phyloP scores from a whole-genome alignment of 2,888 invertebrate genomes.

The Apodemia hepburni region DNA sequence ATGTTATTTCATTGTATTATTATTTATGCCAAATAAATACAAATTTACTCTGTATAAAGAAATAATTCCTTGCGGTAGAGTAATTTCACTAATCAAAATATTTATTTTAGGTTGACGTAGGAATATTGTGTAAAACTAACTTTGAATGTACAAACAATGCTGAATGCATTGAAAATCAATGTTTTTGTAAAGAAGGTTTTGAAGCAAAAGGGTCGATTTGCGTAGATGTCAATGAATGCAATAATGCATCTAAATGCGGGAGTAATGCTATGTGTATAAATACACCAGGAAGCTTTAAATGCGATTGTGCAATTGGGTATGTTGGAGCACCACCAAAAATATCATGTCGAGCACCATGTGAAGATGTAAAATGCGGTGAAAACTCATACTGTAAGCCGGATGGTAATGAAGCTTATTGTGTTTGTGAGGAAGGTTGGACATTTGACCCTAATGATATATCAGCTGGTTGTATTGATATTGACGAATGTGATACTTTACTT shows the following conservation, averaged over 20 bases:
- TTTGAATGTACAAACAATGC: constrained; percentile 96
- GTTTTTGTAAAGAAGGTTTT: constrained; percentile 94
- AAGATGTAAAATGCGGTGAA: constrained; percentile 92
- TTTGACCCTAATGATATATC: constrained; percentile 93
- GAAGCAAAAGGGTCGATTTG: constrained; percentile 89
- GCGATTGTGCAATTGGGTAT: constrained; percentile 90
- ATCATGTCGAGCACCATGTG: constrained; percentile 93
- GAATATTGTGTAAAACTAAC: constrained; percentile 90
- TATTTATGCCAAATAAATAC: not conserved
- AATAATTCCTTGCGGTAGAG: not conserved
- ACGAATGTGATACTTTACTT: constrained; percentile 91
- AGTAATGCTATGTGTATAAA: constrained; percentile 89
- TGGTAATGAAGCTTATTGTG: constrained; percentile 93
- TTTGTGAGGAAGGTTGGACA: constrained; percentile 96
- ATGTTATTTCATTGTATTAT: too few species aligned
- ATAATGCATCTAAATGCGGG: constrained; percentile 81
- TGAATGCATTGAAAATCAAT: constrained; percentile 92
- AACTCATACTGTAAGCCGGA: constrained; percentile 95
- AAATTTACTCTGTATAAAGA: not conserved
- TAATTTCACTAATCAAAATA: not conserved
- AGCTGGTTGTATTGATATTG: constrained; percentile 94
- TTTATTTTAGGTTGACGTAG: constrained; percentile 86
- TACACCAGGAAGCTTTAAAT: constrained; percentile 88
- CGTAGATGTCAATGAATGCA: constrained; percentile 91
- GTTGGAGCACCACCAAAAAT: constrained; percentile 90